Evolutionary conservation across 92 coral and sea anemone species (phyloP).

Genomic region (Meandrina meandrites): DNA sequence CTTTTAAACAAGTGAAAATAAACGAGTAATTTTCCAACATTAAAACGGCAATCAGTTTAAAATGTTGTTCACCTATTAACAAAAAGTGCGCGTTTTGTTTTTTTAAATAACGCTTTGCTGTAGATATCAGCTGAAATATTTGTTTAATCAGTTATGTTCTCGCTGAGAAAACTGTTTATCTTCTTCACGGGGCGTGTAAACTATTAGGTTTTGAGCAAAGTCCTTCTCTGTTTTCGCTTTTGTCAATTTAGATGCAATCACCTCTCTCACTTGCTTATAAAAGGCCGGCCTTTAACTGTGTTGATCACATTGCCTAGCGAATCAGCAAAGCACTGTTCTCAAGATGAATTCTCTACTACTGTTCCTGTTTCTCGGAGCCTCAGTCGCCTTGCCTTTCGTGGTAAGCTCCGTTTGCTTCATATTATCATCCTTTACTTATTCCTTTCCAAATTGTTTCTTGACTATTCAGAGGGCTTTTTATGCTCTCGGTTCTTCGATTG

Average conservation of each 20-base stretch:
- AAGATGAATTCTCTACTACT: not conserved
- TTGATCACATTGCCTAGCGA: not conserved
- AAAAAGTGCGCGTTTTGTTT: not conserved
- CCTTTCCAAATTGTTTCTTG: no score
- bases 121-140: not conserved
- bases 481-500: no score
- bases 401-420: not conserved
- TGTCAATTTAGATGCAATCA: not conserved
- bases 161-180: conserved; percentile 1
- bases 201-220: not conserved
- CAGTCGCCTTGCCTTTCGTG: not conserved
- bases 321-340: not conserved
- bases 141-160: no score
- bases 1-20: no score
- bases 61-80: not conserved
- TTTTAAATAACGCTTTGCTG: not conserved
- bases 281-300: not conserved
- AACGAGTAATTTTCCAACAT: not conserved
- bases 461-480: no score
- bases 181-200: not conserved
- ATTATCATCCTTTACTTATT: no score
- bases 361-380: not conserved
- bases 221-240: not conserved
- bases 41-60: no score
- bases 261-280: not conserved